A percentile compares a stretch with the other conserved stretches of the same genome.
Evolutionary conservation across 2,113 vertebrate species (phyloP).

Genomic region (Pedetes capensis): DNA sequence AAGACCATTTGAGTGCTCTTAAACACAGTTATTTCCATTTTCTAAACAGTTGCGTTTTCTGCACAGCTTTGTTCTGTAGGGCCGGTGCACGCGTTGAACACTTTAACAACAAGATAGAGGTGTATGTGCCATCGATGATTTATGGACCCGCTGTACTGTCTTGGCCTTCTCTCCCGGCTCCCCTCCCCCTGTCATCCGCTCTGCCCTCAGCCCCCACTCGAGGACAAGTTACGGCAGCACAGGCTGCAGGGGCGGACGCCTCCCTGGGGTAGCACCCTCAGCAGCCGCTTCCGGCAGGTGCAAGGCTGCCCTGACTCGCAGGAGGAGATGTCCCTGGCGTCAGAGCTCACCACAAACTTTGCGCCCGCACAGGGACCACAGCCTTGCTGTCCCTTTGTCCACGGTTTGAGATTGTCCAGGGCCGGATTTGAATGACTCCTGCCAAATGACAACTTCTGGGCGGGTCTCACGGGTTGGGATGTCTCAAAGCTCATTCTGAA

Average conservation of each 20-base stretch:
- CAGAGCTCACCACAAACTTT: fast-evolving
- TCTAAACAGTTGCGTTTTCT: neutral
- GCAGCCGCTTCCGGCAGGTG: neutral
- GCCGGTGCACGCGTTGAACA: neutral
- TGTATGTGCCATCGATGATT: neutral
- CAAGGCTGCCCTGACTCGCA: neutral
- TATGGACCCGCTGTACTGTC: fast-evolving
- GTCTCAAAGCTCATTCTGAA: neutral
- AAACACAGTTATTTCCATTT: neutral
- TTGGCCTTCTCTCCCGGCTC: fast-evolving
- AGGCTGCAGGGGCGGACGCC: neutral
- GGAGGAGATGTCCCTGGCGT: neutral
- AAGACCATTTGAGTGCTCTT: neutral
- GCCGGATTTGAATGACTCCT: neutral
- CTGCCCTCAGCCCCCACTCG: neutral
- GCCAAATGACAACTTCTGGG: neutral
- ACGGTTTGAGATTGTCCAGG: neutral
- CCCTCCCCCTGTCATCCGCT: fast-evolving
- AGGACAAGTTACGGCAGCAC: neutral
- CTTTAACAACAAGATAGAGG: neutral
- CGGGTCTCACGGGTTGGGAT: neutral
- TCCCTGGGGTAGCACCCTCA: neutral
- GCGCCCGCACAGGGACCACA: neutral
- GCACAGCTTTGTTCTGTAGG: neutral
- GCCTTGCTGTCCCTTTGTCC: neutral